phyloP scores from a whole-genome alignment of 2,797 vertebrate species.

The Cossypha heuglini region DNA sequence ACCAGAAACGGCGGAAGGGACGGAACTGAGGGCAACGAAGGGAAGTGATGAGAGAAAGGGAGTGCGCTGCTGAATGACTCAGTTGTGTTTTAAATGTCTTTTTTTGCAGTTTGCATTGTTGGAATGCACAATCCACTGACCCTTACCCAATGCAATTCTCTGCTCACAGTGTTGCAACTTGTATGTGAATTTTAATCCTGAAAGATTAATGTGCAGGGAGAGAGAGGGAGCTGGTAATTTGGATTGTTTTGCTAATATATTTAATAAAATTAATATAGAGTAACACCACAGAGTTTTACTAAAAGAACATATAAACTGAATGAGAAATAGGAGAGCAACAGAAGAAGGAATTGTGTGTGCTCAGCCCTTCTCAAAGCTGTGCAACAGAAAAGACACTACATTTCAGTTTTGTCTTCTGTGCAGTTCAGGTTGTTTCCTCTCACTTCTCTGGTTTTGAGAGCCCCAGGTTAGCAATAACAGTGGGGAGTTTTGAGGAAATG shows the following conservation, averaged over 20 bases:
- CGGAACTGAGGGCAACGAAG: background rate
- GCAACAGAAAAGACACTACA: background rate
- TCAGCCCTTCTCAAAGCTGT: background rate
- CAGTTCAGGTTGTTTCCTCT: background rate
- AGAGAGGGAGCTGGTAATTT: background rate
- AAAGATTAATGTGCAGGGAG: background rate
- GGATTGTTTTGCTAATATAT: background rate
- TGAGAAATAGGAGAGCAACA: background rate
- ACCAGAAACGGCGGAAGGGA: fast-evolving
- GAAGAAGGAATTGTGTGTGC: background rate
- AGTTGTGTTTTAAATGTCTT: background rate
- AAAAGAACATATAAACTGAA: background rate
- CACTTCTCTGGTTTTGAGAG: background rate
- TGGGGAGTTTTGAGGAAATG: background rate
- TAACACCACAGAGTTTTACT: background rate
- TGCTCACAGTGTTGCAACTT: background rate
- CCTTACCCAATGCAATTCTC: fast-evolving
- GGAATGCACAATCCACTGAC: background rate
- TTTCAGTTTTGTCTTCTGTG: background rate
- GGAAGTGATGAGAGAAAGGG: background rate
- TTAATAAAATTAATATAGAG: background rate
- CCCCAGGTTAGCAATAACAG: background rate
- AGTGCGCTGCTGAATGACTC: background rate
- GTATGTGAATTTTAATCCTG: background rate
- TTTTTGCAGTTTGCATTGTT: background rate